Evolutionary conservation across 2,888 invertebrate species (phyloP), one percentile per base, ranked within the genome.

Genomic region (Lasioglossum vierecki): DNA sequence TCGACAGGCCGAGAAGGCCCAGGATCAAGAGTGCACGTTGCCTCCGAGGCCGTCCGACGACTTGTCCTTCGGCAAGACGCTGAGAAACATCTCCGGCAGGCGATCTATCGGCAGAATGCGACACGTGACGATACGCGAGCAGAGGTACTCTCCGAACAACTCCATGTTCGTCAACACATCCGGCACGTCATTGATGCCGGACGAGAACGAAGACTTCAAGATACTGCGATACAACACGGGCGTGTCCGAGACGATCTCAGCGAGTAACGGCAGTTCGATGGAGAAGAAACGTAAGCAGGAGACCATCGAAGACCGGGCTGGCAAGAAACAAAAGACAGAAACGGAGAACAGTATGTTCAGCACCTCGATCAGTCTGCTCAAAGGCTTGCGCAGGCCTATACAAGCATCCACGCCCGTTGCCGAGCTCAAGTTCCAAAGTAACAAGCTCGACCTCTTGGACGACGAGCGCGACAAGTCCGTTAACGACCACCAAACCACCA

Each of bases 81-180:
- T 95, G 53, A 91, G 94, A 75, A 93, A 88, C 44, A 93, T 95
- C 26, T 93, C 94, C 3, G 95, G 94, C 30, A 93, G 95, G 53
- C 91, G 91, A 71, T 94, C 94, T 4, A 84, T 95, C 6, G 91
- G 91, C 83, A 92, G 94, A 66, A 87, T 94, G 88, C 91, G 93
- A 41, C 91, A 94, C 46, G 90, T 93, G 5, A 93, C 93, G 22
- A 49, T 93, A 3, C 89, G 92, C 2, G 93, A 95, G 18, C 89
- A 89, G 26, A 91, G 93, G 83, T 83, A 91, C n/a, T 94, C 95
- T 0, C 94, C 94, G 3, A 94, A 94, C 71, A 94, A 92, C 66
- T 95, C 95, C 4, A 86, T 95, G 15, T 95, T 93, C 82, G 95
- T 95, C 0, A 95, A 95, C 71, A 94, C 93, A 0, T 94, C 95